A percentile compares a stretch with the other conserved stretches of the same genome.
These are phyloP conservation scores for Tridacna gigas DNA, from an alignment of 2,888 invertebrate species.

Conservation along the genomic window DNA sequence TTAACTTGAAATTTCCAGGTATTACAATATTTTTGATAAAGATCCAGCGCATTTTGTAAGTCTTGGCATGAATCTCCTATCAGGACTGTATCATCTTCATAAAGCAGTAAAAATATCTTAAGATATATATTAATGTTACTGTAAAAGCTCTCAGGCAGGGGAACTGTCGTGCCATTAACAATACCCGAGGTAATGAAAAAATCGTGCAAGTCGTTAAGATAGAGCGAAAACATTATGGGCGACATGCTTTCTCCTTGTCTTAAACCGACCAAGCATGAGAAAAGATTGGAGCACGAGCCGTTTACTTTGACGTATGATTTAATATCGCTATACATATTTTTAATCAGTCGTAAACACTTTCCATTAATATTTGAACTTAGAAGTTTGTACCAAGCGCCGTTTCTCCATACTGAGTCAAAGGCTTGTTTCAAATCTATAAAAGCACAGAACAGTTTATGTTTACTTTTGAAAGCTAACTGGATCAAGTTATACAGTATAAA, in stretches of 20 bases:
- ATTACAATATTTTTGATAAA: not conserved
- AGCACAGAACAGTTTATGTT: constrained; percentile 26
- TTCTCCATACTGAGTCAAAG: constrained; percentile 41
- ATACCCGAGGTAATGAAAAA: not conserved
- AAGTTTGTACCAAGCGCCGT: constrained; percentile 33
- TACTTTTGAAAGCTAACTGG: constrained; percentile 13
- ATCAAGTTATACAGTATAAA: constrained; percentile 30
- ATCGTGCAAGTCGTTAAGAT: constrained; percentile 16
- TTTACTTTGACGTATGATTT: constrained; percentile 17
- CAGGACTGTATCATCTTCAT: constrained; percentile 15
- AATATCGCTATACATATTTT: constrained; percentile 28
- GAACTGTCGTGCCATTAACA: not conserved
- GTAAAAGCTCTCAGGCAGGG: no score
- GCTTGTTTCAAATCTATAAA: constrained; percentile 43
- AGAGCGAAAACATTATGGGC: constrained; percentile 33
- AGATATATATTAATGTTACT: not conserved
- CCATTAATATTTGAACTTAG: constrained; percentile 30
- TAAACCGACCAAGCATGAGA: constrained; percentile 9
- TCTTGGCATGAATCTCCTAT: not conserved
- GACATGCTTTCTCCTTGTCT: constrained; percentile 39
- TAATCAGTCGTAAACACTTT: constrained; percentile 30
- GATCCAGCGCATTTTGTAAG: not conserved
- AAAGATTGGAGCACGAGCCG: not conserved
- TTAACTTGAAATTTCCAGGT: not conserved
- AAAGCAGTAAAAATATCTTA: constrained; percentile 34